Conservation (phyloP, 2,888 invertebrate genomes). For the Thyatira batis region DNA sequence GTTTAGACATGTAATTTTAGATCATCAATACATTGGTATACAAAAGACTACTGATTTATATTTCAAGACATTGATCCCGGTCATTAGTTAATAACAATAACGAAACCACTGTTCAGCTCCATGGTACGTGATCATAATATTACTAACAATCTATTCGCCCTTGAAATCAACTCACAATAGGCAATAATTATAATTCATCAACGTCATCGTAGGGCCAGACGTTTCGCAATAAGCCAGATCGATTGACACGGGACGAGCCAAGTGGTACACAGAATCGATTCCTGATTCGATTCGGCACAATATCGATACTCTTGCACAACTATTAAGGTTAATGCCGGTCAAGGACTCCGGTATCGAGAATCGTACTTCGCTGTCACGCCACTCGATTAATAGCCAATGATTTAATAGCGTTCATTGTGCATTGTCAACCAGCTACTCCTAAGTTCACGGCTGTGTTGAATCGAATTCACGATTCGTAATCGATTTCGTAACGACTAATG, state of each 20-base stretch:
- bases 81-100: not conserved
- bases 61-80: not conserved
- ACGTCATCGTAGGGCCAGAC: constrained; percentile 47
- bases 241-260: constrained; percentile 53
- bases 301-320: constrained; percentile 64
- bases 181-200: constrained; percentile 56
- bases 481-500: constrained; percentile 54
- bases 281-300: constrained; percentile 61
- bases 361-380: constrained; percentile 49
- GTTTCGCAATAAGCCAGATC: constrained; percentile 57
- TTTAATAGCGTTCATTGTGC: constrained; percentile 56
- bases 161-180: constrained; percentile 51
- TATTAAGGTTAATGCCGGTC: constrained; percentile 64
- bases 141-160: constrained; percentile 39
- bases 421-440: constrained; percentile 42
- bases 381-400: constrained; percentile 56
- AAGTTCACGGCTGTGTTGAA: constrained; percentile 55
- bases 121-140: constrained; percentile 13
- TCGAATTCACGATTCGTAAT: constrained; percentile 44
- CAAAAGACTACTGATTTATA: not conserved
- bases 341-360: constrained; percentile 61
- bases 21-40: not conserved
- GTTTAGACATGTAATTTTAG: not conserved
- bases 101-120: not conserved
- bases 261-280: constrained; percentile 57